phyloP scores from a whole-genome alignment of 2,113 vertebrate genomes.

The Poeciliopsis retropinna region DNA sequence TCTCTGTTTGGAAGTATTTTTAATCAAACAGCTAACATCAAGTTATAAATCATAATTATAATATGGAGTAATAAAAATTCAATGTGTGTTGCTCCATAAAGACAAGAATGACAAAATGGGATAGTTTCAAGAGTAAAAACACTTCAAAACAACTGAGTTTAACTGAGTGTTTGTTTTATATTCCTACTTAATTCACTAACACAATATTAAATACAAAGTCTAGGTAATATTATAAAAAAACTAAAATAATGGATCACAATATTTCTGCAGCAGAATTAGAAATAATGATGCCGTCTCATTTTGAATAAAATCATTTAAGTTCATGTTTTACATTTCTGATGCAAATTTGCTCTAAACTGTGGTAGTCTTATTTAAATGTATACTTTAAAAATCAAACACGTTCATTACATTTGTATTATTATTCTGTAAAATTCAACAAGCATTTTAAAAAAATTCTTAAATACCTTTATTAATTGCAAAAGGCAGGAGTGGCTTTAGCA shows the following conservation, averaged over 20 bases:
- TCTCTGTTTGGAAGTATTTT: background rate
- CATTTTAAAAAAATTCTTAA: too few relatives aligned
- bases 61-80: background rate
- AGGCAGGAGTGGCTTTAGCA: background rate
- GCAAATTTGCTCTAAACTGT: background rate
- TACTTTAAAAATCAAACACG: background rate
- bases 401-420: too few relatives aligned
- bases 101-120: too few relatives aligned
- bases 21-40: background rate
- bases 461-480: background rate
- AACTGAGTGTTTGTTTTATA: background rate
- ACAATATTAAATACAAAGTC: background rate
- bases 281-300: background rate
- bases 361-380: background rate
- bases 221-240: too few relatives aligned
- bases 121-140: background rate
- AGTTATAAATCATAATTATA: background rate
- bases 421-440: background rate
- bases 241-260: background rate
- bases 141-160: background rate
- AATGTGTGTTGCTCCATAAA: background rate
- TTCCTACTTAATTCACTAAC: background rate
- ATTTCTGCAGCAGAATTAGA: background rate
- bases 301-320: background rate
- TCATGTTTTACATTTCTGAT: background rate